Base-by-base conservation (phyloP, 2,888 invertebrate species). In the Lasioglossum zephyrum region DNA sequence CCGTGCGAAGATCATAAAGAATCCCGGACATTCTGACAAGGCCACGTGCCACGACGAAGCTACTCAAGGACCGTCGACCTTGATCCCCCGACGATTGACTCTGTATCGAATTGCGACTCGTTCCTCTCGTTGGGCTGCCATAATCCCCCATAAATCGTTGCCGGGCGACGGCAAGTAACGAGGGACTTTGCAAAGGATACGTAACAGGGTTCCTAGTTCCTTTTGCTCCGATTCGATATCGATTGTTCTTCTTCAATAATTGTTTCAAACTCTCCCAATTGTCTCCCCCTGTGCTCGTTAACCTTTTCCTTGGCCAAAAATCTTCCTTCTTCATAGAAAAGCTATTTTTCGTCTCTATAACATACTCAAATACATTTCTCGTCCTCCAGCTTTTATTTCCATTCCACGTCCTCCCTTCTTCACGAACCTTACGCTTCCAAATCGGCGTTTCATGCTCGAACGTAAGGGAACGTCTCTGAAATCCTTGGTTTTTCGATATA, bases 101-200 rank as follows among this genome's bases (percentile, higher is more conserved):
- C 47, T 77, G 39, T 76, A 66, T 81, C 60, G 75, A 80, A 81
- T 87, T 79, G 49, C 49, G 69, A 22, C 31, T 49, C 47, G 77
- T 75, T 66, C 57, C 73, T 47, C 63, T 80, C 60, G 57, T 60
- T 81, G 47, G 39, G 78, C 36, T 18, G 44, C 73, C 82, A 82
- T 91, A 87, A 87, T 88, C 85, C 78, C 5, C 80, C 39, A 72
- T 85, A 88, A 89, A 89, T 88, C 70, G 81, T 57, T 22, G 82
- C 66, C 80, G 60, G 81, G 79, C 81, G 87, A 79, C 78, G 78
- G 76, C 77, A 63, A 76, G 79, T 85, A 89, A 89, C 86, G 84
- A 90, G 80, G 84, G 75, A 72, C 72, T 70, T 85, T 84, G 79
- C 69, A 36, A 16, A 76, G 47, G 83, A 76, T 44, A 39, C 26